Base-by-base conservation (phyloP, 2,888 invertebrate genomes). In the Drosophila paramelanica region DNA sequence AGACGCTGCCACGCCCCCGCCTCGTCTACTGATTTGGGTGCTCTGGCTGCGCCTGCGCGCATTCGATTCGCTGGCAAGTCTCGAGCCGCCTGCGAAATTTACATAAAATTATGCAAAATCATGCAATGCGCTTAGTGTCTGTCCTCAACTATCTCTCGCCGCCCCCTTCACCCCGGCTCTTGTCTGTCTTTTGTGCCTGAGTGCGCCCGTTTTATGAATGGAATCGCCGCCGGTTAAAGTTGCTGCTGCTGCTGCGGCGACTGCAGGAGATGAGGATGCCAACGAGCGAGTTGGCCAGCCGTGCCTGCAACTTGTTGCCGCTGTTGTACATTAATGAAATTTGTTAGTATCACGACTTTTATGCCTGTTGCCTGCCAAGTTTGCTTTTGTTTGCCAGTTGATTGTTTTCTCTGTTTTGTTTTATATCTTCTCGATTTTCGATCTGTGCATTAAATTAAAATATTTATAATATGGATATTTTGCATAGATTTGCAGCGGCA, bases 261-360 rank as follows among this genome's bases (percentile, higher is more conserved):
- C 27, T 31, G 65, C 41, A 65, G 67, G 65, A 31, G 62, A 13
- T 51, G 64, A 43, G 23, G 45, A 13, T 25, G 46, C 46, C 25
- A 43, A 23, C 27, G 20, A 45, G 56, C 67, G 47, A 81, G 73
- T 58, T 52, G 68, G 59, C 27, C 25, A 57, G 62, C 66, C 60
- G 66, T 67, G 85, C 60, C 75, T 73, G 87, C 89, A 85, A 85
- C 84, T 85, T 89, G 84, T 89, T 89, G 82, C 78, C 84, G 73
- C 81, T 90, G 90, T 90, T 87, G 79, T 83, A 90, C 90, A 90
- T 86, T 84, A 88, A 87, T 81, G 87, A 90, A 90, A 90, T 90
- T 90, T 90, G 91, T 90, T 89, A 78, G 87, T 84, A 89, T 89
- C 90, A 90, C 90, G 91, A 90, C 78, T 86, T 88, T 82, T 88